These are phyloP conservation scores for Gymnocheta viridis DNA, from an alignment of 2,888 invertebrate species.

Conservation along the genomic window DNA sequence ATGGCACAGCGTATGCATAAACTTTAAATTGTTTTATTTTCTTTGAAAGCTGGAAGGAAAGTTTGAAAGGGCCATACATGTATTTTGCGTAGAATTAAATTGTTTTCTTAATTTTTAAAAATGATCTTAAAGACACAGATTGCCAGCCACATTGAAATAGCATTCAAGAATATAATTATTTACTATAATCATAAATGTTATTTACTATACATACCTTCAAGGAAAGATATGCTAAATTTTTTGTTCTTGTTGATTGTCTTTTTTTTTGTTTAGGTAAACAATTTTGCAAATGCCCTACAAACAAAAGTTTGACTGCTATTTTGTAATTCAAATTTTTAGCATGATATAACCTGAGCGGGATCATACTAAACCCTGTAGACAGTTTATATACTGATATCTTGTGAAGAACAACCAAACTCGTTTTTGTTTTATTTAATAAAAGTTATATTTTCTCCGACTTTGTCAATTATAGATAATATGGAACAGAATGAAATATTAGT, in stretches of 20 bases:
- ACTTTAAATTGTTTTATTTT: neutral
- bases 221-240: neutral
- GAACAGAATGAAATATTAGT: no score
- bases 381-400: no score
- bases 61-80: constrained; percentile 16
- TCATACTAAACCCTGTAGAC: no score
- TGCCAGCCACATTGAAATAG: neutral
- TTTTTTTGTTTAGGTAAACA: neutral
- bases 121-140: constrained; percentile 33
- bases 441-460: no score
- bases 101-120: constrained; percentile 6
- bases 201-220: neutral
- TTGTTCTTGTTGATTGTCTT: neutral
- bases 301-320: no score
- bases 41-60: neutral
- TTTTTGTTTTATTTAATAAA: no score
- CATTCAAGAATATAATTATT: neutral
- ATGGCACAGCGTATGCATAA: neutral
- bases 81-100: constrained; percentile 43
- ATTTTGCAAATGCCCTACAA: neutral
- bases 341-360: no score
- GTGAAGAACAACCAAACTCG: no score
- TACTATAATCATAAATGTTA: constrained; percentile 11
- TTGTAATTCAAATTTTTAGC: no score
- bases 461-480: no score